These are phyloP conservation scores for Saccostrea glomerata DNA, from an alignment of 1,140 invertebrate genomes.

Conservation along the genomic window DNA sequence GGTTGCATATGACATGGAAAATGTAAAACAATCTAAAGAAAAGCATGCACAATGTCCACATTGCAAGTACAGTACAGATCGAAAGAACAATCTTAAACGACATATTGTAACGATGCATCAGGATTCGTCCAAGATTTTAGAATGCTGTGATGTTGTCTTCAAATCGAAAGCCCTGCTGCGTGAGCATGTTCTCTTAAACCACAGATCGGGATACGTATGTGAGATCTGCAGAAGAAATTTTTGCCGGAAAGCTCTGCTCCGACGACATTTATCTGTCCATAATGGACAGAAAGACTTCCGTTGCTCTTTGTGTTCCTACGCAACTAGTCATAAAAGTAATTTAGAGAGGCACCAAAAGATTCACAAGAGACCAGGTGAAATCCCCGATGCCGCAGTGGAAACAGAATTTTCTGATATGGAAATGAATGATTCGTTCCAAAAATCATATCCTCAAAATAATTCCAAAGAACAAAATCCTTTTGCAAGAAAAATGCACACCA, in stretches of 20 bases:
- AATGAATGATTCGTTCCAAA: not conserved
- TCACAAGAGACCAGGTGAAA: conserved; percentile 52
- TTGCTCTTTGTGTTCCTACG: conserved; percentile 78
- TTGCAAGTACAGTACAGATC: conserved; percentile 78
- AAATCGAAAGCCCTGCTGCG: conserved; percentile 76
- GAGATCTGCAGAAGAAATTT: conserved; percentile 77
- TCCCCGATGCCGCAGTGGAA: not conserved
- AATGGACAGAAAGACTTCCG: conserved; percentile 77
- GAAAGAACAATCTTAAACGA: conserved; percentile 80
- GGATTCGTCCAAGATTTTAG: conserved; percentile 68
- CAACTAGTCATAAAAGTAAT: conserved; percentile 80
- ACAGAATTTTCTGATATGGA: not conserved
- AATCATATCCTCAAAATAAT: not conserved
- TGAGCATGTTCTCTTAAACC: conserved; percentile 75
- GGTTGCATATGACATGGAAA: not conserved
- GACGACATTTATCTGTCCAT: conserved; percentile 79
- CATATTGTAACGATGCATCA: conserved; percentile 80
- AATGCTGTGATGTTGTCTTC: conserved; percentile 78
- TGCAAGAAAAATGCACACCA: not conserved
- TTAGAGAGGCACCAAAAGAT: conserved; percentile 78
- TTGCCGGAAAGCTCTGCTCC: conserved; percentile 79
- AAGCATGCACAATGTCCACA: conserved; percentile 64
- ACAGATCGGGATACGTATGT: conserved; percentile 78
- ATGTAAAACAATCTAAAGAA: not conserved
- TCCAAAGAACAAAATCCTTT: not conserved